These are phyloP conservation scores for Arrhamphus sclerolepis DNA, from an alignment of 2,797 vertebrate genomes.

Conservation along the genomic window DNA sequence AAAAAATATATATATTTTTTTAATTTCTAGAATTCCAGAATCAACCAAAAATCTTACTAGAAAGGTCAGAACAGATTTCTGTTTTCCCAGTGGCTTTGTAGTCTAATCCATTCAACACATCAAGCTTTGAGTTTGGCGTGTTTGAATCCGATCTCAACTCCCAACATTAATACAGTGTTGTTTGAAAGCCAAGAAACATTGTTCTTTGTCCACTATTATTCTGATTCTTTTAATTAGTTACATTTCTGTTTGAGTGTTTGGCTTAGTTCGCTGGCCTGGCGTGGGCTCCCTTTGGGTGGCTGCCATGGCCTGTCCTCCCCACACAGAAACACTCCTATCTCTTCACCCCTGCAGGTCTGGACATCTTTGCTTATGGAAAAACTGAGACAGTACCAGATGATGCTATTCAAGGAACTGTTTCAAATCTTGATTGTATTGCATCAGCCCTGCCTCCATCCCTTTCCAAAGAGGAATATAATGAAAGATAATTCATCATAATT, in stretches of 20 bases:
- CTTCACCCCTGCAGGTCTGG: slow-evolving; percentile 47
- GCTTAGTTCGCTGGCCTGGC: slow-evolving; percentile 53
- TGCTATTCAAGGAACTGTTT: slow-evolving; percentile 50
- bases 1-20: too few relatives aligned
- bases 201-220: slow-evolving; percentile 52
- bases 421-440: slow-evolving; percentile 54
- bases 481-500: slow-evolving; percentile 6
- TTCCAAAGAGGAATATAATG: slow-evolving; percentile 28
- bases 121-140: slow-evolving; percentile 15
- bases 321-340: slow-evolving; percentile 47
- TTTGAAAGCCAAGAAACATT: slow-evolving; percentile 50
- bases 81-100: too few relatives aligned
- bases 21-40: too few relatives aligned
- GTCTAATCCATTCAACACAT: slow-evolving; percentile 17
- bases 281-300: slow-evolving; percentile 52
- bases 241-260: slow-evolving; percentile 47
- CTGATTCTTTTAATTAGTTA: slow-evolving; percentile 39
- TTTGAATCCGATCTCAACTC: slow-evolving; percentile 23
- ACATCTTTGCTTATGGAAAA: slow-evolving; percentile 73
- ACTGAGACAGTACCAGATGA: slow-evolving; percentile 63
- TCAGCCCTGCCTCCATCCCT: slow-evolving; percentile 34
- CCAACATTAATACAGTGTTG: slow-evolving; percentile 19
- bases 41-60: too few relatives aligned
- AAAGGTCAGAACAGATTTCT: too few relatives aligned
- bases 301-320: slow-evolving; percentile 62